A percentile compares a stretch with the other conserved stretches of the same genome.
Evolutionary conservation across 2,888 invertebrate genomes (phyloP).

Genomic region (Temnothorax unifasciatus): DNA sequence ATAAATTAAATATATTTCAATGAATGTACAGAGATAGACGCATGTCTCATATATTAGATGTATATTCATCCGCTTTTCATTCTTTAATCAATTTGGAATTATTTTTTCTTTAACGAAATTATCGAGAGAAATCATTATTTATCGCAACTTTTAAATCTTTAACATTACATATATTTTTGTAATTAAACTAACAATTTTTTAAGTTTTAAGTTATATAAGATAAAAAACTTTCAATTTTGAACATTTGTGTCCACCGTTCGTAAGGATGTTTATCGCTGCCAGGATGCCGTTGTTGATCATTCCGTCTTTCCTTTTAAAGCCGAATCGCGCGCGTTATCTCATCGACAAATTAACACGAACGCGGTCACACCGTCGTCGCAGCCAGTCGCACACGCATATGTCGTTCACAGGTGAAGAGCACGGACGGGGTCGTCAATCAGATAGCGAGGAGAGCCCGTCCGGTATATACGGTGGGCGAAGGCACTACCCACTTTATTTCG

Average conservation of each 20-base stretch:
- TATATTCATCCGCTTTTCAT: not conserved
- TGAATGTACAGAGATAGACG: not conserved
- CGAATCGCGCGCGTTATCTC: constrained; percentile 59
- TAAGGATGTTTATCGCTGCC: constrained; percentile 35
- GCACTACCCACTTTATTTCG: constrained; percentile 72
- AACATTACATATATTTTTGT: not conserved
- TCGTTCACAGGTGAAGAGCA: constrained; percentile 81
- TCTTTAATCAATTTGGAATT: not conserved
- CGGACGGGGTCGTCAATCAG: constrained; percentile 73
- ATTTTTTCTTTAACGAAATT: not conserved
- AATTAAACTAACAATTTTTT: not conserved
- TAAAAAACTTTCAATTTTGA: constrained; percentile 4
- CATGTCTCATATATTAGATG: not conserved
- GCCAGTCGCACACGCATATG: constrained; percentile 78
- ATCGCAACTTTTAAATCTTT: not conserved
- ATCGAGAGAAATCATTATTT: not conserved
- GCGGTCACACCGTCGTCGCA: constrained; percentile 69
- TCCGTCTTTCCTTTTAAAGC: constrained; percentile 40
- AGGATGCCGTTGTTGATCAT: constrained; percentile 48
- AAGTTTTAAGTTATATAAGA: not conserved
- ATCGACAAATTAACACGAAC: constrained; percentile 75
- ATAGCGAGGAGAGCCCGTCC: constrained; percentile 68
- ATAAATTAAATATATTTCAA: constrained; percentile 9
- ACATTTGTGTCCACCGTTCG: not conserved
- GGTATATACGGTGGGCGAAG: constrained; percentile 55